Conservation (phyloP, 2,888 invertebrate genomes). For the Rhopalosiphum nymphaeae region DNA sequence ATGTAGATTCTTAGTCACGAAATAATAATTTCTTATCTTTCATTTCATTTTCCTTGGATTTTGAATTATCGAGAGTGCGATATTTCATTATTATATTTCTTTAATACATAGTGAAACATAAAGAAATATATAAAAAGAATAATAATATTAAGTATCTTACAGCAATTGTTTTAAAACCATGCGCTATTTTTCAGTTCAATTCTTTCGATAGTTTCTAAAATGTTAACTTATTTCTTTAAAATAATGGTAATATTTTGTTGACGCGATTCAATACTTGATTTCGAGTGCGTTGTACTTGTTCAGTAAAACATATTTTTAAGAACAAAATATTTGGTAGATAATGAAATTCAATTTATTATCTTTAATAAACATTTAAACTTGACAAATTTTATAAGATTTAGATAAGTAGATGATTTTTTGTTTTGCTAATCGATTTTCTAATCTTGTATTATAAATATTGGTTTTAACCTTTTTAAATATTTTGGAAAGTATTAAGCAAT, state of each 20-base stretch:
- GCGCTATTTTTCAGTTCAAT: not conserved
- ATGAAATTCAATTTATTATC: not conserved
- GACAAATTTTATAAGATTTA: not conserved
- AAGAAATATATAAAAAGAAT: not conserved
- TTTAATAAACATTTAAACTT: not conserved
- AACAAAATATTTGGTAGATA: not conserved
- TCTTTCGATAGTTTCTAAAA: not conserved
- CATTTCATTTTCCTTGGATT: not conserved
- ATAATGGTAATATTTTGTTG: not conserved
- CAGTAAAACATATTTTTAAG: not conserved
- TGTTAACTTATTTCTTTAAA: not conserved
- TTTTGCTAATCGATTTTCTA: not conserved
- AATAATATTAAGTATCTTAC: not conserved
- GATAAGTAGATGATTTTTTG: not conserved
- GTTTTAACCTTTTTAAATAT: not conserved
- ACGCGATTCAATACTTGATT: not conserved
- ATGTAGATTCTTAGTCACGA: not conserved
- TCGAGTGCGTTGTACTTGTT: not conserved
- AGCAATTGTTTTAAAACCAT: not conserved
- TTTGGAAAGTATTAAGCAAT: not conserved
- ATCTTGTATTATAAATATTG: not conserved
- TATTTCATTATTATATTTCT: not conserved
- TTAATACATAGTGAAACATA: not conserved
- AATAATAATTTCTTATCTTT: not conserved
- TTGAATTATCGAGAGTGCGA: not conserved